Conservation (phyloP, 2,113 vertebrate species). For the Pholis gunnellus region DNA sequence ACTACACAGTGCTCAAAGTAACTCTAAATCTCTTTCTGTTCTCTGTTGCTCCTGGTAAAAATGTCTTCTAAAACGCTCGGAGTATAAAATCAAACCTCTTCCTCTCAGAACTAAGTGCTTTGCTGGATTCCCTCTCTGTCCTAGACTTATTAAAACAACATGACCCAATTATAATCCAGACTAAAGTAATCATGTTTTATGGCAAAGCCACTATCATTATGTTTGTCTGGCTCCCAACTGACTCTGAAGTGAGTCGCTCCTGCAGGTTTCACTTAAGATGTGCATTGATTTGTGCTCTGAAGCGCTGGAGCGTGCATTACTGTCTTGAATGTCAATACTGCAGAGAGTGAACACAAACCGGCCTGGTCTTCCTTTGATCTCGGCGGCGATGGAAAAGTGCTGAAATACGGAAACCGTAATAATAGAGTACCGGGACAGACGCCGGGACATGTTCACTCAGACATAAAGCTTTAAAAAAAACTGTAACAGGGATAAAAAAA, state of each 20-base stretch:
- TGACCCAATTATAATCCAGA: conserved; percentile 62
- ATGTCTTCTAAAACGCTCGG: conserved; percentile 23
- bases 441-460: conserved; percentile 66
- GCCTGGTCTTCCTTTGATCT: conserved; percentile 77
- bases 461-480: conserved; percentile 46
- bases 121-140: conserved; percentile 51
- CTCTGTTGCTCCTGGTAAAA: conserved; percentile 27
- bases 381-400: conserved; percentile 50
- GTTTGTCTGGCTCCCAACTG: conserved; percentile 62
- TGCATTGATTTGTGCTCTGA: conserved; percentile 72
- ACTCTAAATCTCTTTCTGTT: conserved; percentile 40
- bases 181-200: conserved; percentile 76
- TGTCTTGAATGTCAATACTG: conserved; percentile 68
- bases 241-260: conserved; percentile 44
- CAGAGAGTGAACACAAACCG: conserved; percentile 62
- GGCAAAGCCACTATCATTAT: conserved; percentile 65
- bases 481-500: conserved; percentile 12
- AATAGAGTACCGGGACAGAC: conserved; percentile 57
- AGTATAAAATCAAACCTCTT: conserved; percentile 10
- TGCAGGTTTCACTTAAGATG: conserved; percentile 67
- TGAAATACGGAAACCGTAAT: conserved; percentile 79
- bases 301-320: conserved; percentile 61
- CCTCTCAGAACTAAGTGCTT: conserved; percentile 53
- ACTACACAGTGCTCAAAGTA: conserved; percentile 29
- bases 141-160: conserved; percentile 71